phyloP scores from a whole-genome alignment of 2,113 vertebrate genomes.

The Gyps fulvus region DNA sequence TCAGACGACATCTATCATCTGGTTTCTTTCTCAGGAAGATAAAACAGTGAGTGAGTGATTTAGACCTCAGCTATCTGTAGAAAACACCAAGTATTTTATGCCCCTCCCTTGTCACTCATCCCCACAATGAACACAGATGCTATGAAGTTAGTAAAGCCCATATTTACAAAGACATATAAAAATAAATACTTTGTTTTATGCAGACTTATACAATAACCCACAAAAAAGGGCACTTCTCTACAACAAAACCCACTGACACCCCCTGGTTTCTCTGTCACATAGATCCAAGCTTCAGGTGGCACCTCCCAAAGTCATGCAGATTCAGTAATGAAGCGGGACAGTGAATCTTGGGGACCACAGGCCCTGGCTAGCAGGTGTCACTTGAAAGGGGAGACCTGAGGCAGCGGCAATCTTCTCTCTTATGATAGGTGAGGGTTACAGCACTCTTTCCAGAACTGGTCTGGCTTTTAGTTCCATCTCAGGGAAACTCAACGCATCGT shows the following conservation, averaged over 20 bases:
- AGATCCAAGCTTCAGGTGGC: background rate
- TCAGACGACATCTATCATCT: background rate
- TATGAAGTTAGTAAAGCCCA: background rate
- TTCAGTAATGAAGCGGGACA: rapidly evolving
- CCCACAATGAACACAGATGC: background rate
- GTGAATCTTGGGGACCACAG: background rate
- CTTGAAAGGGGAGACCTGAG: background rate
- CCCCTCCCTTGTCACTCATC: background rate
- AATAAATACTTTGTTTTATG: background rate
- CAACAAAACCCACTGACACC: background rate
- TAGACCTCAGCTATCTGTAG: background rate
- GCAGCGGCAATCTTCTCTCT: background rate
- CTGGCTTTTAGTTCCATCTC: background rate
- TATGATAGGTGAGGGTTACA: background rate
- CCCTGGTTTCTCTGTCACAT: background rate
- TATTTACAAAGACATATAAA: background rate
- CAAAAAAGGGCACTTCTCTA: background rate
- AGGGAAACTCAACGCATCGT: background rate
- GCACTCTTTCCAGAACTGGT: background rate
- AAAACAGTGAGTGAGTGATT: background rate
- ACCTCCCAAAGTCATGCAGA: rapidly evolving
- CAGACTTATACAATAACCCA: background rate
- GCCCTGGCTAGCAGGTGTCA: background rate
- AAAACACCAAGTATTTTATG: background rate
- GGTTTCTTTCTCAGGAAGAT: background rate